Base-by-base conservation (phyloP, 37 sponge, comb jelly and placozoan species). In the Chondrilla cf. caribensis region DNA sequence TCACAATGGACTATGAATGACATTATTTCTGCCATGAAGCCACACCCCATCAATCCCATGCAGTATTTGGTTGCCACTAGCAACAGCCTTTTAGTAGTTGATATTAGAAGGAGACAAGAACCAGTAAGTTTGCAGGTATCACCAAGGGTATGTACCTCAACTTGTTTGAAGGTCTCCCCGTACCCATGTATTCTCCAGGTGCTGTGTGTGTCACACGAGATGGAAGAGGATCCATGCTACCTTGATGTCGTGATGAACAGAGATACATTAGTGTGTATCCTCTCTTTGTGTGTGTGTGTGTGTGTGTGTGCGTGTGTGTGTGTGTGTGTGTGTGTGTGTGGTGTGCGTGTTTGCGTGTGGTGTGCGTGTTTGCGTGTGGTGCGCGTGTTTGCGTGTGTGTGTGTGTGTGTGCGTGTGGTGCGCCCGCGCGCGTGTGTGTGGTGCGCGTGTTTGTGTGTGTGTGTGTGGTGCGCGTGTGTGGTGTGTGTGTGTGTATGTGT, bases 1-100 rank as follows among this genome's bases (percentile, higher is more conserved):
- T 40, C 44, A 19, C 24, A 39, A 9, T 37, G 41, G 25, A 36
- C 21, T 9, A 37, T 43, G 1, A 42, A 25, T 73, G 43, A 39
- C 42, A 2, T 73, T 9, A n/a, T 73, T 0, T 3, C 43, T 73
- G 76, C 76, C 8, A 40, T 73, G 76, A 3, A 21, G 25, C 44
- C 41, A 32, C 76, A 73, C 44, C 76, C 76, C 38, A 41, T 40
- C 3, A 32, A 73, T 25, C 76, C 76, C 41, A 73, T 73, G 76
- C 42, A 73, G 11, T 73, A 15, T 73, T 2, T 73, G 41, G 76
- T 73, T 39, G 76, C 76, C 44, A 43, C 44, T 22, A 15, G 24
- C 41, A 40, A 73, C 44, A 38, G 43, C 31, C 42, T 73, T n/a
- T 22, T 38, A 1, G 7, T 73, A 2, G 24, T 73, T 37, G 76